Percentiles rank a stretch among this genome's conserved stretches.
These are phyloP conservation scores for Catajapyx aquilonaris DNA, from an alignment of 1,140 invertebrate genomes.

Conservation along the genomic window DNA sequence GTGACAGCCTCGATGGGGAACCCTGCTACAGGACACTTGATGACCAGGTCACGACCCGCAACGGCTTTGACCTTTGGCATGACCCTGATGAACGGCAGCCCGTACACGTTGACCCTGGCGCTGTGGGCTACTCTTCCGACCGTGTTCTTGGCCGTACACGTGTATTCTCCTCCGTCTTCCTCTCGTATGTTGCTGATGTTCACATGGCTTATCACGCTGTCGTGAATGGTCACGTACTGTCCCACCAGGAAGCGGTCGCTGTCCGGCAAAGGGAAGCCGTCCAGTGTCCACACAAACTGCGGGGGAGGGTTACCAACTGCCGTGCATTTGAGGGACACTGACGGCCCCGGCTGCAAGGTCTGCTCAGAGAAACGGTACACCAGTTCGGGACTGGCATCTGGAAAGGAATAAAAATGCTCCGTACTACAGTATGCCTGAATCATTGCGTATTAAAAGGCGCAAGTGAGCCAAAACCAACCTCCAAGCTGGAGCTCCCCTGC, in stretches of 20 bases:
- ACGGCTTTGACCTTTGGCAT: conserved; percentile 82
- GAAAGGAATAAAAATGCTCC: conserved; percentile 12
- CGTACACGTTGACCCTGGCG: conserved; percentile 73
- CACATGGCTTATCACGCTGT: conserved; percentile 83
- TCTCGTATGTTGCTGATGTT: conserved; percentile 74
- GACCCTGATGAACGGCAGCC: conserved; percentile 63
- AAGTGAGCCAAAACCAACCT: conserved; percentile 30
- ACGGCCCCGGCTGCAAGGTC: conserved; percentile 66
- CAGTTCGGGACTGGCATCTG: conserved; percentile 63
- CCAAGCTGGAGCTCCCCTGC: conserved; percentile 61
- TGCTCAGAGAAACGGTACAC: conserved; percentile 77
- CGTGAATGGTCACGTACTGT: conserved; percentile 74
- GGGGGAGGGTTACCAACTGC: conserved; percentile 79
- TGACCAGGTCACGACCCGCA: conserved; percentile 58
- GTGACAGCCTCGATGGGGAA: conserved; percentile 71
- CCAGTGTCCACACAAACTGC: conserved; percentile 67
- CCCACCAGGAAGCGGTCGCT: conserved; percentile 61
- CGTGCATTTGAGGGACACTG: conserved; percentile 72
- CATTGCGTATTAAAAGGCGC: too few relatives aligned
- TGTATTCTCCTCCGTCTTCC: conserved; percentile 80
- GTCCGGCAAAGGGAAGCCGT: conserved; percentile 60
- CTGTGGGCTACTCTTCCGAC: conserved; percentile 53
- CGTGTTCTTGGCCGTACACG: conserved; percentile 63
- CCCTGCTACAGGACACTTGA: conserved; percentile 82
- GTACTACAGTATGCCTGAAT: too few relatives aligned